These are phyloP conservation scores for Microtus oregoni DNA, from an alignment of 2,113 vertebrate genomes.

Conservation along the genomic window DNA sequence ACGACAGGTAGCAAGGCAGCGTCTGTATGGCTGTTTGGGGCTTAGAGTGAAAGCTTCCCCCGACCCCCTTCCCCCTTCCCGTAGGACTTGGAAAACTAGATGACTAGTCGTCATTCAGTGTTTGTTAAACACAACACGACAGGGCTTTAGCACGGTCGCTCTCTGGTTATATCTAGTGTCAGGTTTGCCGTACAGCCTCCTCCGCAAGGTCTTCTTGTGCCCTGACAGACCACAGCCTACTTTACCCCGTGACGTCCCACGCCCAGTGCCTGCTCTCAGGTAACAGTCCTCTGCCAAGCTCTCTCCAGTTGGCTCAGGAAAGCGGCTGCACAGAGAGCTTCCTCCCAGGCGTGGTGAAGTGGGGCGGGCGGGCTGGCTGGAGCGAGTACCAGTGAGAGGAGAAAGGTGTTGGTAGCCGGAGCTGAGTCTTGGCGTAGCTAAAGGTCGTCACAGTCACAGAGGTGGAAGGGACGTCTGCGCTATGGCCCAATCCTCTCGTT, in stretches of 20 bases:
- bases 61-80: background rate
- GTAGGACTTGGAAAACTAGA: background rate
- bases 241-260: background rate
- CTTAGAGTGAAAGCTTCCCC: background rate
- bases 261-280: background rate
- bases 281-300: background rate
- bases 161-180: background rate
- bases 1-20: background rate
- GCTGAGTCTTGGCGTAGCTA: background rate
- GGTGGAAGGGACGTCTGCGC: background rate
- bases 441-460: background rate
- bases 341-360: background rate
- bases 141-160: background rate
- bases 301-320: background rate
- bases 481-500: background rate
- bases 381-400: background rate
- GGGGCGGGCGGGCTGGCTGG: no score
- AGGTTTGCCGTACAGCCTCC: background rate
- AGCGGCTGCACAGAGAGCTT: background rate
- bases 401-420: background rate
- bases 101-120: background rate
- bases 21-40: background rate
- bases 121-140: slow-evolving; percentile 4
- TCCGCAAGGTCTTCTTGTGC: background rate
- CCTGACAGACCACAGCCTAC: background rate